These are phyloP conservation scores for Onychorhynchus coronatus DNA, from an alignment of 2,113 vertebrate genomes.

Conservation along the genomic window DNA sequence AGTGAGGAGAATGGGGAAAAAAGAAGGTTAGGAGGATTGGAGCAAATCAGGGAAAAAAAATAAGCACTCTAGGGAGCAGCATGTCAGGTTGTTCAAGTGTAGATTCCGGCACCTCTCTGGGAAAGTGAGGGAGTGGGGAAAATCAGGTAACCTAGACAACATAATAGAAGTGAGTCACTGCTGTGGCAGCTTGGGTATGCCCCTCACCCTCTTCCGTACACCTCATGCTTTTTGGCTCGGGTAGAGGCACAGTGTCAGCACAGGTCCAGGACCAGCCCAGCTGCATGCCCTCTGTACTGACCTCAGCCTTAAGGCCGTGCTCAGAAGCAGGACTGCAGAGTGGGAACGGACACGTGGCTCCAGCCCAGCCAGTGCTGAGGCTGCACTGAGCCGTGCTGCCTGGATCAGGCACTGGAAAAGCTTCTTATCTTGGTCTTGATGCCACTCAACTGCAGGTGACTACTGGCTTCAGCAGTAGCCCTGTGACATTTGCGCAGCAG, in stretches of 20 bases:
- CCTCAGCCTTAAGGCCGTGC: not conserved
- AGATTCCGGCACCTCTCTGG: not conserved
- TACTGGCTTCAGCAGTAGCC: not conserved
- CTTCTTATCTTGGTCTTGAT: not conserved
- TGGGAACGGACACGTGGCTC: rapidly evolving
- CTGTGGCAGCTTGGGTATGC: not conserved
- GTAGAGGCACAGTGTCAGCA: not conserved
- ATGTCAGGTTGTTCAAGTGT: not conserved
- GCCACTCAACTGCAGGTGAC: not conserved
- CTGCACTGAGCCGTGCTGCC: not conserved
- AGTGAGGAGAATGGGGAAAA: not conserved
- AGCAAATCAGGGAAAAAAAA: not conserved
- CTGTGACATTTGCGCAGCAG: not conserved
- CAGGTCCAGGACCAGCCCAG: not conserved
- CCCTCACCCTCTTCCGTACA: not conserved
- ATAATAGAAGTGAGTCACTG: not conserved
- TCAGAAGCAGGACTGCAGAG: not conserved
- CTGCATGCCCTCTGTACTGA: not conserved
- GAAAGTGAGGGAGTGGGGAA: not conserved
- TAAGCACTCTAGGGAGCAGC: not conserved
- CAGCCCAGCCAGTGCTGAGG: not conserved
- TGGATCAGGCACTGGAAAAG: not conserved
- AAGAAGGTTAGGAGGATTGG: not conserved
- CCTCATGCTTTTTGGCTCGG: not conserved
- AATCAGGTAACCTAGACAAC: not conserved